Percentiles rank a stretch among this genome's conserved stretches.
phyloP scores from a whole-genome alignment of 1,140 invertebrate genomes.

The Drosophila nasuta region DNA sequence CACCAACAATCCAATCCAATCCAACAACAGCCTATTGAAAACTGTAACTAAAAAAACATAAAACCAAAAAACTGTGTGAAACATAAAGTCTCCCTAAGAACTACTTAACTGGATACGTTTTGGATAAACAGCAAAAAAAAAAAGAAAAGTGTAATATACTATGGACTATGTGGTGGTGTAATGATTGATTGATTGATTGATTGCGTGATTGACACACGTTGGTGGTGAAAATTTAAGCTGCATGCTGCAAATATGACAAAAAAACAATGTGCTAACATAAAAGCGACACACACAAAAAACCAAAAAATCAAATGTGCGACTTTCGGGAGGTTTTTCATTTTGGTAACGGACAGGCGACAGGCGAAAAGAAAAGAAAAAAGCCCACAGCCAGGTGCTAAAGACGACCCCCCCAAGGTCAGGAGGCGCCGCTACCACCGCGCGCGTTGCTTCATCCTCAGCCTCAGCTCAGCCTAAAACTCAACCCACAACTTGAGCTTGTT shows the following conservation, averaged over 20 bases:
- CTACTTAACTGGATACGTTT: constrained; percentile 50
- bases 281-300: constrained; percentile 19
- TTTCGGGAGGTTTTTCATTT: constrained; percentile 66
- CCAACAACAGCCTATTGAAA: constrained; percentile 67
- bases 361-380: not conserved
- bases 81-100: constrained; percentile 55
- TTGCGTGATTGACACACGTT: constrained; percentile 44
- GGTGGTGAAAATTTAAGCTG: constrained; percentile 66
- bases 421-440: not conserved
- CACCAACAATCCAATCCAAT: constrained; percentile 44
- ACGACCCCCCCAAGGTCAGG: constrained; percentile 29
- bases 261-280: constrained; percentile 48
- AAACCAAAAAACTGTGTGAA: constrained; percentile 56
- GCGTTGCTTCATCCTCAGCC: constrained; percentile 32
- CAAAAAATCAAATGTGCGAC: constrained; percentile 31
- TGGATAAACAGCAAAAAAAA: constrained; percentile 22
- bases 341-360: constrained; percentile 69
- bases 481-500: constrained; percentile 40
- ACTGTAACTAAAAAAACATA: constrained; percentile 63
- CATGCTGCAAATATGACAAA: constrained; percentile 54
- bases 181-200: constrained; percentile 67
- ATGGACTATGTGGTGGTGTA: constrained; percentile 68
- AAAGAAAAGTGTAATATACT: constrained; percentile 27
- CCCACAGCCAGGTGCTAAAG: constrained; percentile 16
- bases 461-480: constrained; percentile 31